Evolutionary conservation across 2,888 invertebrate species (phyloP).

Genomic region (Endotricha flammealis): DNA sequence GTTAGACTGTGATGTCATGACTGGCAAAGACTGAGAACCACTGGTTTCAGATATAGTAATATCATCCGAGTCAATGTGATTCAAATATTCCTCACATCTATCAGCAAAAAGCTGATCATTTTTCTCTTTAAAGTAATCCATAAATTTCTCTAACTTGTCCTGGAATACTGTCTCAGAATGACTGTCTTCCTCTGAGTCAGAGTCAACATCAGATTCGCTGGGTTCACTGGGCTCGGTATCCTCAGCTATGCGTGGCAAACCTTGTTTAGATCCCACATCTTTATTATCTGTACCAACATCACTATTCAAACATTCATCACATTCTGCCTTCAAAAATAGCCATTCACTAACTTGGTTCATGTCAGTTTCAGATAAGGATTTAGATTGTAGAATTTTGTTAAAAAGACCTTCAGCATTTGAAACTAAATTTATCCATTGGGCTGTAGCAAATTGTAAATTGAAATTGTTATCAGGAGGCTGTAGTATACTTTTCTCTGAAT

Average conservation of each 20-base stretch:
- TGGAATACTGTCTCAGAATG: slow-evolving; percentile 82
- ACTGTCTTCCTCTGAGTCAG: slow-evolving; percentile 74
- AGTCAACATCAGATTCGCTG: slow-evolving; percentile 80
- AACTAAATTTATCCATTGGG: slow-evolving; percentile 89
- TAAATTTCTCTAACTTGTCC: slow-evolving; percentile 84
- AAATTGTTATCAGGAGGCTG: slow-evolving; percentile 70
- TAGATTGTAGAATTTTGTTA: slow-evolving; percentile 84
- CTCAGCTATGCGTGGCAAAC: slow-evolving; percentile 69
- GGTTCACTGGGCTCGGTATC: slow-evolving; percentile 79
- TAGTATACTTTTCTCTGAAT: slow-evolving; percentile 50
- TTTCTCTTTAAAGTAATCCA: slow-evolving; percentile 83
- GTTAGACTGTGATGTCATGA: slow-evolving; percentile 70
- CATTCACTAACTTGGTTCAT: slow-evolving; percentile 87
- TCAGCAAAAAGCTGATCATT: slow-evolving; percentile 83
- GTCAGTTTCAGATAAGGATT: slow-evolving; percentile 83
- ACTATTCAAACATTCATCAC: slow-evolving; percentile 86
- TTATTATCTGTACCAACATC: slow-evolving; percentile 71
- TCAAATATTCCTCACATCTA: slow-evolving; percentile 79
- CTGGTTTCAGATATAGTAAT: slow-evolving; percentile 72
- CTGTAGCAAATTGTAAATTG: slow-evolving; percentile 88
- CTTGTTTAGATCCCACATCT: slow-evolving; percentile 60
- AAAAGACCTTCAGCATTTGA: slow-evolving; percentile 91
- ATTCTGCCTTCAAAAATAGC: slow-evolving; percentile 91
- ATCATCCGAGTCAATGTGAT: slow-evolving; percentile 71
- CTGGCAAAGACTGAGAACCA: slow-evolving; percentile 67